phyloP scores from a whole-genome alignment of 2,113 vertebrate genomes.

The Prochilodus magdalenae region DNA sequence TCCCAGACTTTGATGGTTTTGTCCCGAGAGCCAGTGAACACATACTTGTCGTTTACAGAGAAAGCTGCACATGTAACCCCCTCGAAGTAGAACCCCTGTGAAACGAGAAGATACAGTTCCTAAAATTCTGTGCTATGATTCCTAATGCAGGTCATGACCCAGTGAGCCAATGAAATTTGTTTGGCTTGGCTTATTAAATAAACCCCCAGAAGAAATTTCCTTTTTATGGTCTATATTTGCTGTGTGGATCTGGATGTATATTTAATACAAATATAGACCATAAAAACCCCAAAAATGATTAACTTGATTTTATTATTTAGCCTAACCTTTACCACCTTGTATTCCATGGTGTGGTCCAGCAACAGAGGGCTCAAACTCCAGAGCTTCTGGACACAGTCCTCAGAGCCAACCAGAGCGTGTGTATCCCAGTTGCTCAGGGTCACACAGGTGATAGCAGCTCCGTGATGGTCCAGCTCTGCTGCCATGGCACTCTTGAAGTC shows the following conservation, averaged over 20 bases:
- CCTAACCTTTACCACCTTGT: slow-evolving; percentile 70
- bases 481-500: slow-evolving; percentile 56
- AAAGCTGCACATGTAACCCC: slow-evolving; percentile 80
- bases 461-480: slow-evolving; percentile 74
- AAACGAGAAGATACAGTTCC: background rate
- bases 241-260: too few relatives aligned
- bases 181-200: too few relatives aligned
- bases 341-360: slow-evolving; percentile 80
- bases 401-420: slow-evolving; percentile 74
- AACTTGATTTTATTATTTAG: background rate
- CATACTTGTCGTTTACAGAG: slow-evolving; percentile 76
- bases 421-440: slow-evolving; percentile 73
- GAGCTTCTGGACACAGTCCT: slow-evolving; percentile 77
- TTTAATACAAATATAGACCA: too few relatives aligned
- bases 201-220: too few relatives aligned
- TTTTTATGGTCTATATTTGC: too few relatives aligned
- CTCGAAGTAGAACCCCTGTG: slow-evolving; percentile 73
- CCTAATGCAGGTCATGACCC: too few relatives aligned
- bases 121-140: too few relatives aligned
- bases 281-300: too few relatives aligned
- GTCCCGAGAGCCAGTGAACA: slow-evolving; percentile 78
- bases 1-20: slow-evolving; percentile 82
- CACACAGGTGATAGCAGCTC: slow-evolving; percentile 74
- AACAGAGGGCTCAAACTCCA: slow-evolving; percentile 78
- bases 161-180: too few relatives aligned